Evolutionary conservation across 1,140 invertebrate genomes (phyloP).

Genomic region (Cyclina sinensis): DNA sequence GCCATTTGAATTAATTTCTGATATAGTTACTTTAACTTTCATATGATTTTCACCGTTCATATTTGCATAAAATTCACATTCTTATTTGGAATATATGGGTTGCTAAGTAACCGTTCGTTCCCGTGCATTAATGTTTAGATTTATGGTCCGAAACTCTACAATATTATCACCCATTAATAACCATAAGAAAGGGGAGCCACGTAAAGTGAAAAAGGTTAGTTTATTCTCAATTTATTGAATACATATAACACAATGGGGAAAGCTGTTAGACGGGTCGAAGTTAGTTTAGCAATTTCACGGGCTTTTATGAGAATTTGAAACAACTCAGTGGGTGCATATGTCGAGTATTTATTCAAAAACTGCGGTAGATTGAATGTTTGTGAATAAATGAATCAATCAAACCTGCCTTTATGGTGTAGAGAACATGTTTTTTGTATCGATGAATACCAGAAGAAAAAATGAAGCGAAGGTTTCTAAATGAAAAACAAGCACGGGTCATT

Average conservation of each 20-base stretch:
- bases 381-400: background rate
- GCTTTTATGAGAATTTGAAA: conserved; percentile 17
- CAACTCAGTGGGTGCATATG: background rate
- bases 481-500: no score
- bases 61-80: conserved; percentile 39
- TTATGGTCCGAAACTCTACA: background rate
- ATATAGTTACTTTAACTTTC: conserved; percentile 1
- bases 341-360: background rate
- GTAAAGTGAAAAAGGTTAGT: conserved; percentile 18
- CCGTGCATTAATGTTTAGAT: conserved; percentile 22
- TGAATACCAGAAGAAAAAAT: no score
- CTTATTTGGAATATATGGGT: background rate
- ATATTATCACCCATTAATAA: conserved; percentile 43
- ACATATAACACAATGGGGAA: conserved; percentile 14
- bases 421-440: no score
- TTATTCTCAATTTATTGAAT: conserved; percentile 49
- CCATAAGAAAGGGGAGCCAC: conserved; percentile 12
- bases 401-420: background rate
- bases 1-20: no score
- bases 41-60: background rate
- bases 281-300: conserved; percentile 40
- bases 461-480: no score
- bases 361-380: conserved; percentile 1
- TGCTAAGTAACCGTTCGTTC: conserved; percentile 28
- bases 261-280: conserved; percentile 10